A percentile compares a stretch with the other conserved stretches of the same genome.
Conservation (phyloP, 2,888 invertebrate species). For the Dendrolimus pini region DNA sequence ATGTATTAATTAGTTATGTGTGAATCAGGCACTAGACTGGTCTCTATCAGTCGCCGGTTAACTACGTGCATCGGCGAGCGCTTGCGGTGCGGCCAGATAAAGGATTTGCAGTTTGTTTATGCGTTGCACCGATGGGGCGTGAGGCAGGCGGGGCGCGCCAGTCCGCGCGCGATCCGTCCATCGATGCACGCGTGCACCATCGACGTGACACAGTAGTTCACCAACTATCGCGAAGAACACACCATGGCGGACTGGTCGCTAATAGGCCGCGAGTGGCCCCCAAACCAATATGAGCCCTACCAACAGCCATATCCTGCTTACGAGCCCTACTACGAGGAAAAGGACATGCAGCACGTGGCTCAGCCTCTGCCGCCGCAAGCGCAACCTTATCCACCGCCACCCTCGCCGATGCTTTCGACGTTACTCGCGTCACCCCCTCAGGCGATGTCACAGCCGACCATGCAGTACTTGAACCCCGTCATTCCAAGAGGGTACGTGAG, state of each 20-base stretch:
- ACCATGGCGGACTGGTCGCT: constrained; percentile 47
- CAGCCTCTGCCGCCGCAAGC: constrained; percentile 17
- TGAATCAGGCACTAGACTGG: constrained; percentile 24
- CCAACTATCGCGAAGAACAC: constrained; percentile 14
- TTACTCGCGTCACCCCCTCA: constrained; percentile 15
- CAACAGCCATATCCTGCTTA: constrained; percentile 18
- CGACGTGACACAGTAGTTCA: constrained; percentile 31
- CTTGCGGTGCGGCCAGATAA: constrained; percentile 43
- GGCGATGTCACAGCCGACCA: constrained; percentile 11
- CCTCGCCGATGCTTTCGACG: constrained; percentile 15
- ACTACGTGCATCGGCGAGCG: constrained; percentile 34
- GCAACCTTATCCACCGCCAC: constrained; percentile 15
- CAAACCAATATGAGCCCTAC: constrained; percentile 26
- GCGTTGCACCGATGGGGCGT: constrained; percentile 43
- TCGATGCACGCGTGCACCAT: constrained; percentile 45
- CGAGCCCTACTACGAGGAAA: constrained; percentile 14
- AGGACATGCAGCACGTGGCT: constrained; percentile 8
- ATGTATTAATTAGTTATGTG: constrained; percentile 21
- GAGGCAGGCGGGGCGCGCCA: constrained; percentile 37
- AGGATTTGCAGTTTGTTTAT: constrained; percentile 65
- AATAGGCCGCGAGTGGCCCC: constrained; percentile 30
- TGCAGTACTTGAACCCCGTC: constrained; percentile 9
- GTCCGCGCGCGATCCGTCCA: constrained; percentile 52
- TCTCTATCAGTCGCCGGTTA: constrained; percentile 45
- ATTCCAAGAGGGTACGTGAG: constrained; percentile 26